A percentile compares a stretch with the other conserved stretches of the same genome.
Conservation (phyloP, 2,888 invertebrate genomes). For the Agonopterix heracliana region DNA sequence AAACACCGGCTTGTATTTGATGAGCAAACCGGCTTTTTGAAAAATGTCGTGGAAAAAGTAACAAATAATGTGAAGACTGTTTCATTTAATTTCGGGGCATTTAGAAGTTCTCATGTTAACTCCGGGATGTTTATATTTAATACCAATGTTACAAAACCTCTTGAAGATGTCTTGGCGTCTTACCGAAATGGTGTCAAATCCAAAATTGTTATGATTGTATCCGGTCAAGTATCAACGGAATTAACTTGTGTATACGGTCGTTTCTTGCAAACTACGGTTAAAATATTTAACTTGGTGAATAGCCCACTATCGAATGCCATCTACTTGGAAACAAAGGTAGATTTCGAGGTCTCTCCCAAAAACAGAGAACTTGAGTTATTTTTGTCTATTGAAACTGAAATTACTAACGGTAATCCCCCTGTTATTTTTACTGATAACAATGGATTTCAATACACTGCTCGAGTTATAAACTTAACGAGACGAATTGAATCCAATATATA, state of each 20-base stretch:
- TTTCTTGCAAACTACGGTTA: conserved; percentile 84
- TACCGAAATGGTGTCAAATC: conserved; percentile 76
- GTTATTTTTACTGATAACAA: conserved; percentile 92
- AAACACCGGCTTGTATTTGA: conserved; percentile 87
- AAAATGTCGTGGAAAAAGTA: conserved; percentile 81
- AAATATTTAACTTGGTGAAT: conserved; percentile 83
- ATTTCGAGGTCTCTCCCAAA: conserved; percentile 89
- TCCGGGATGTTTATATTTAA: conserved; percentile 98
- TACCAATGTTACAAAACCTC: conserved; percentile 86
- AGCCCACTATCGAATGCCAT: conserved; percentile 83
- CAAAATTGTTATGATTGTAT: conserved; percentile 83
- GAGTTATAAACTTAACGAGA: conserved; percentile 84
- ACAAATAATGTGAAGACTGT: conserved; percentile 43
- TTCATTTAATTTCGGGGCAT: conserved; percentile 86
- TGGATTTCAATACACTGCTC: conserved; percentile 90
- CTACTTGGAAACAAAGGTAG: conserved; percentile 86
- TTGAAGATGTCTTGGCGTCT: conserved; percentile 84
- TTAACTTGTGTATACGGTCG: conserved; percentile 87
- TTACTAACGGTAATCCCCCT: conserved; percentile 86
- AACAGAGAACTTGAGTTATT: conserved; percentile 93
- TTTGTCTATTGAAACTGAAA: conserved; percentile 90
- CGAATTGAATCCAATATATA: conserved; percentile 96
- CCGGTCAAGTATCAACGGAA: conserved; percentile 89
- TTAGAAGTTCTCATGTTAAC: conserved; percentile 89
- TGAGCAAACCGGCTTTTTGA: conserved; percentile 87